Conservation (phyloP, 2,113 vertebrate species). For the Crotalus viridis region DNA sequence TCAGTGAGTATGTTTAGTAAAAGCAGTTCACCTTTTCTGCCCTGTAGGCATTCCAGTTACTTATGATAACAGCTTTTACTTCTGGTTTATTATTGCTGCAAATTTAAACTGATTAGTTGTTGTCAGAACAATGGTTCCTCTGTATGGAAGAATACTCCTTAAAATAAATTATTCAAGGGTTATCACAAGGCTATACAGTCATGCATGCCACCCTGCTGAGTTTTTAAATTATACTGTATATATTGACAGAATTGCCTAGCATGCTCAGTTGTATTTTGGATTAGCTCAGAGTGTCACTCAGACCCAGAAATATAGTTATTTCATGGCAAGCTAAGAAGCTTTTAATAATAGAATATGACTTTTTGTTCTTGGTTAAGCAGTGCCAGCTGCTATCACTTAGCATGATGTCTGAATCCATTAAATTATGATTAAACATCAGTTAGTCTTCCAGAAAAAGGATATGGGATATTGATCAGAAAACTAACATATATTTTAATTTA, state of each 20-base stretch:
- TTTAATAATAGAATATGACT: background rate
- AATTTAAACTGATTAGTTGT: constrained; percentile 76
- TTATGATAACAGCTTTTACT: constrained; percentile 63
- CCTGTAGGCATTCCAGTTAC: constrained; percentile 49
- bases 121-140: constrained; percentile 74
- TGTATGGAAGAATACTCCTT: constrained; percentile 60
- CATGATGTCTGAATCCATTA: background rate
- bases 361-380: background rate
- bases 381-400: background rate
- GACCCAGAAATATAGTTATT: background rate
- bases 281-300: background rate
- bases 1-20: constrained; percentile 14
- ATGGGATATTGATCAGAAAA: background rate
- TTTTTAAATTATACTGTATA: constrained; percentile 1
- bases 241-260: background rate
- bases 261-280: background rate
- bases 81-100: constrained; percentile 61
- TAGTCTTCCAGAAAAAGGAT: background rate
- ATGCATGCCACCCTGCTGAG: constrained; percentile 40
- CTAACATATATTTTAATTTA: background rate
- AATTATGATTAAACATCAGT: background rate
- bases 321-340: background rate
- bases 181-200: constrained; percentile 59
- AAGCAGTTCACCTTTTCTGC: background rate
- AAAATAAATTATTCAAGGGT: constrained; percentile 59